phyloP scores from a whole-genome alignment of 2,888 invertebrate genomes.

The Andrena marginata region DNA sequence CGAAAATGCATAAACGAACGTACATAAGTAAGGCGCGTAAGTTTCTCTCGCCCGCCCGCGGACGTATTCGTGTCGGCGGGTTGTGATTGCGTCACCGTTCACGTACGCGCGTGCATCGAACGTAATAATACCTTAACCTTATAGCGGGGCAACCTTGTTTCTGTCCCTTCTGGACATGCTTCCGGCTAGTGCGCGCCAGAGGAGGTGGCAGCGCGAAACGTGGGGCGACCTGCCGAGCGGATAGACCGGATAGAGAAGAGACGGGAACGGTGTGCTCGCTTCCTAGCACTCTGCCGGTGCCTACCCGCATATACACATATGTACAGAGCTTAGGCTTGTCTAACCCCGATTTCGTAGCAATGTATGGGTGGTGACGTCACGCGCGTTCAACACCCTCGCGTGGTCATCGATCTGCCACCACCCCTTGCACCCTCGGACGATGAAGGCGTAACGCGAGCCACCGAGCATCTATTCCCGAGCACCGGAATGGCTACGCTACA shows the following conservation, averaged over 20 bases:
- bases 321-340: constrained; percentile 59
- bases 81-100: constrained; percentile 4
- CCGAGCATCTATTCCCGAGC: constrained; percentile 52
- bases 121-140: constrained; percentile 40
- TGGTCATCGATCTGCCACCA: constrained; percentile 65
- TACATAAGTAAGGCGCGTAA: constrained; percentile 29
- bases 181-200: constrained; percentile 23
- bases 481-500: constrained; percentile 43
- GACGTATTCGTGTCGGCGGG: neutral
- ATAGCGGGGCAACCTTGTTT: constrained; percentile 45
- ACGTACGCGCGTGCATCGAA: constrained; percentile 22
- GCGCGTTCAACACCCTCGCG: constrained; percentile 64
- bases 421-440: constrained; percentile 52
- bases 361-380: constrained; percentile 67
- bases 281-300: constrained; percentile 13
- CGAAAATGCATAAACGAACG: constrained; percentile 48
- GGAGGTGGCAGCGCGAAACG: constrained; percentile 15
- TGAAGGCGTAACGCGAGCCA: constrained; percentile 61
- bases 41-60: neutral
- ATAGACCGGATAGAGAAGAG: constrained; percentile 1
- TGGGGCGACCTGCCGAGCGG: constrained; percentile 2
- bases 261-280: constrained; percentile 12
- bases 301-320: neutral
- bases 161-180: constrained; percentile 52
- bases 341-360: constrained; percentile 64